Percentiles rank a stretch among this genome's conserved stretches.
These are phyloP conservation scores for Sebastes umbrosus DNA, from an alignment of 2,797 vertebrate species.

Conservation along the genomic window DNA sequence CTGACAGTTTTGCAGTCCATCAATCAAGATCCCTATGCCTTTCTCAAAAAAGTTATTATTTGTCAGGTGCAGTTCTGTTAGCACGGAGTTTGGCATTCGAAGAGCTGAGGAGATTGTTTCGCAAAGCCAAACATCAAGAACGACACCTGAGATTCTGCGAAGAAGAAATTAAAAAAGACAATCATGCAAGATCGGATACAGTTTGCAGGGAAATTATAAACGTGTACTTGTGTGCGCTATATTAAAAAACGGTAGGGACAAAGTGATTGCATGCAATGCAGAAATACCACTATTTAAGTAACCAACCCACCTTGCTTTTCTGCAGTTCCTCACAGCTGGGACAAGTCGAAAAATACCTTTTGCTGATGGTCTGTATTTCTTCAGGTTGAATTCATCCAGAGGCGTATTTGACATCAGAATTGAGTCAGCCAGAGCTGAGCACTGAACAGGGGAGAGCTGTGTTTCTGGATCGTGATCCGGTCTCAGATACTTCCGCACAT, in stretches of 20 bases:
- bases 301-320: conserved; percentile 19
- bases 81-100: conserved; percentile 19
- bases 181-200: background rate
- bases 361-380: conserved; percentile 35
- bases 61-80: conserved; percentile 37
- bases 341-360: conserved; percentile 25
- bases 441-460: conserved; percentile 23
- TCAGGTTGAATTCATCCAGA: conserved; percentile 42
- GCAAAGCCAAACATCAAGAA: background rate
- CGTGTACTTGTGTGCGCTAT: background rate
- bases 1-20: conserved; percentile 17
- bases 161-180: background rate
- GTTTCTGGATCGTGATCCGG: conserved; percentile 1
- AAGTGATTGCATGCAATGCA: background rate
- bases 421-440: conserved; percentile 38
- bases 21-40: background rate
- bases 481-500: conserved; percentile 5
- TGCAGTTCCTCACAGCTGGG: conserved; percentile 46
- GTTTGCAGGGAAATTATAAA: background rate
- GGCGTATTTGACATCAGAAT: conserved; percentile 31
- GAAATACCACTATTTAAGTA: background rate
- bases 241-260: background rate
- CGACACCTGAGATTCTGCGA: conserved; percentile 4
- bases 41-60: accelerated
- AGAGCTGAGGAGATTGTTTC: conserved; percentile 33